Base-by-base conservation (phyloP, 2,113 vertebrate species). In the Dipodomys spectabilis region DNA sequence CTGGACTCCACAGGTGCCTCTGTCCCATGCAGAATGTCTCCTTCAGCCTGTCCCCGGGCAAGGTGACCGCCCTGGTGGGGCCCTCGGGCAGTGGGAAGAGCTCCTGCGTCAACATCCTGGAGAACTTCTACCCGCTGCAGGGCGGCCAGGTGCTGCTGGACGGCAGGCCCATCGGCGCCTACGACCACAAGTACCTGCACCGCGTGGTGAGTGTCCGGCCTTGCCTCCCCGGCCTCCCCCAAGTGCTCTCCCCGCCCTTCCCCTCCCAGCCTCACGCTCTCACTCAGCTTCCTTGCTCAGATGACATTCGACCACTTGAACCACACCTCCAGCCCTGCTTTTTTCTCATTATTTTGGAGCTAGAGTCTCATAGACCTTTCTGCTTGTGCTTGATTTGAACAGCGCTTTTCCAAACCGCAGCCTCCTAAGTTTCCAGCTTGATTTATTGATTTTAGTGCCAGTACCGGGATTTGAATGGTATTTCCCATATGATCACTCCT, bases 31-130 rank as follows among this genome's bases (percentile, higher is more conserved):
- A 99, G 99, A 98, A 98, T 0, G 98, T 99, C 86, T 99, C 99
- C 53, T 99, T 99, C 98, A 99, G 98, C 53, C 97, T 99, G 78
- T 97, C 95, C 68, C 99, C 99, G 0, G 99, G 99, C 30, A 98
- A 99, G 97, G 99, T 99, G 94, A 99, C 99, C 0, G 99, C 99
- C 0, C 98, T 99, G 12, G 99, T 99, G 95, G 99, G 99, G 20
- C 99, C 99, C 12, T 99, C 99, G 0, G 99, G 99, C 91, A 99
- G 99, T 0, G 99, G 99, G 25, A 99, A 99, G 97, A 99, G 99
- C 91, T 99, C 99, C 69, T 99, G 99, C 3, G 99, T 99, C 96
- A 98, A 98, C 97, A 98, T 99, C 91, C 96, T 99, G 97, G 99
- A 99, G 97, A 99, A 99, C 94, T 99, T 99, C 95, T 99, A 99